phyloP scores from a whole-genome alignment of 1,140 invertebrate species.

The Elysia chlorotica region DNA sequence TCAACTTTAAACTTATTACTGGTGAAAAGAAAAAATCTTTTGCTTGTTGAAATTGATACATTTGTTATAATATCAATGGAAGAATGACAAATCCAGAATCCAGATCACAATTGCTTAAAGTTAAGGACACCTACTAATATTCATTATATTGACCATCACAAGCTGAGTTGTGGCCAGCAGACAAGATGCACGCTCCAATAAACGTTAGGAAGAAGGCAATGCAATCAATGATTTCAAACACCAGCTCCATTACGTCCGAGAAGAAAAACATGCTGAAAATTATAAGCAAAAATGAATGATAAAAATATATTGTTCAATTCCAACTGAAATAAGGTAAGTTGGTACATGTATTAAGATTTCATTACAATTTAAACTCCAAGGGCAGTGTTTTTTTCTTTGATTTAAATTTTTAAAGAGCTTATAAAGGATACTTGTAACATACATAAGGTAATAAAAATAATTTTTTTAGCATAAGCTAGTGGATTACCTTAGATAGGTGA shows the following conservation, averaged over 20 bases:
- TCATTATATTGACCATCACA: not conserved
- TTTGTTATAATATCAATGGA: not conserved
- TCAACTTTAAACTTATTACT: too few species aligned
- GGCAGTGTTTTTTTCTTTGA: too few species aligned
- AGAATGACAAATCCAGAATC: not conserved
- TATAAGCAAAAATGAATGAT: too few species aligned
- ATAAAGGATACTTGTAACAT: too few species aligned
- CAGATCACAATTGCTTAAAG: not conserved
- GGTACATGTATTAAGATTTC: too few species aligned
- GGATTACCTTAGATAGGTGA: too few species aligned
- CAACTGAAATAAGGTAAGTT: too few species aligned
- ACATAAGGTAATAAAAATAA: too few species aligned
- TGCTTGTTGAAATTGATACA: not conserved
- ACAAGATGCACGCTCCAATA: constrained; percentile 29
- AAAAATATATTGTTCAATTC: too few species aligned
- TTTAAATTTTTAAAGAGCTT: too few species aligned
- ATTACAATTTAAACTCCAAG: too few species aligned
- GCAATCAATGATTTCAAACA: constrained; percentile 15
- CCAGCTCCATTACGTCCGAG: constrained; percentile 25
- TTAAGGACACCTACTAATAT: not conserved
- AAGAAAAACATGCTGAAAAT: constrained; percentile 25
- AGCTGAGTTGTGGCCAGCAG: constrained; percentile 20
- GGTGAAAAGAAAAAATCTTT: not conserved
- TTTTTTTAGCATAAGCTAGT: too few species aligned
- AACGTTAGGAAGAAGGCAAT: constrained; percentile 23